Conservation (phyloP, 2,113 vertebrate species). For the Merops nubicus region DNA sequence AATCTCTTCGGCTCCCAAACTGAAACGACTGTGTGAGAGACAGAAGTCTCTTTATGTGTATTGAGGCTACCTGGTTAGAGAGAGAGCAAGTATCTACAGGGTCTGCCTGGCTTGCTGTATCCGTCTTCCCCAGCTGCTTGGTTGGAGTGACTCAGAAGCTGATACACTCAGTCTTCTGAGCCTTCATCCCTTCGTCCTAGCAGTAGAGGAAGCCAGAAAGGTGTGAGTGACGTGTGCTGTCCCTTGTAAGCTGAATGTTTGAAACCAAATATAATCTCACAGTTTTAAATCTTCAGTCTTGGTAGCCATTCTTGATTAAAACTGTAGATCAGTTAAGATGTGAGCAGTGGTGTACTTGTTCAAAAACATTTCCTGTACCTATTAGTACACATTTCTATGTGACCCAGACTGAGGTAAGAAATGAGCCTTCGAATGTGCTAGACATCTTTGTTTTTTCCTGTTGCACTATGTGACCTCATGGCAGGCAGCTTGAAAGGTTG, state of each 20-base stretch:
- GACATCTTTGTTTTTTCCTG: background rate
- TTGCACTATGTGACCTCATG: background rate
- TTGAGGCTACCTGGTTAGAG: background rate
- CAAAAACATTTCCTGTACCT: background rate
- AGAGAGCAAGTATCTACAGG: background rate
- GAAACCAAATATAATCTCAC: background rate
- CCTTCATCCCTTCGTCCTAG: background rate
- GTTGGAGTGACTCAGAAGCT: background rate
- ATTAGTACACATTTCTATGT: background rate
- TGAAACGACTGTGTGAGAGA: background rate
- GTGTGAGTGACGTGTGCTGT: background rate
- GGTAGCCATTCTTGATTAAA: background rate
- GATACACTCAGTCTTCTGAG: background rate
- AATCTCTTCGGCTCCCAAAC: background rate
- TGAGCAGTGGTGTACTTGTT: too few relatives aligned
- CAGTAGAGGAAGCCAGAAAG: background rate
- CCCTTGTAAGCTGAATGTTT: background rate
- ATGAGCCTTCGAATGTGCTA: background rate
- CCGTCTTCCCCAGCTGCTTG: background rate
- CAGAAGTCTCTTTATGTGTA: background rate
- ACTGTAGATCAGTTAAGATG: background rate
- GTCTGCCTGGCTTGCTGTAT: background rate
- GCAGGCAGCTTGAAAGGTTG: background rate
- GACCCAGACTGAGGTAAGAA: background rate
- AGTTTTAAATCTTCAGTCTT: background rate